Base-by-base conservation (phyloP, 2,888 invertebrate species). In the Ophioninae sp. region DNA sequence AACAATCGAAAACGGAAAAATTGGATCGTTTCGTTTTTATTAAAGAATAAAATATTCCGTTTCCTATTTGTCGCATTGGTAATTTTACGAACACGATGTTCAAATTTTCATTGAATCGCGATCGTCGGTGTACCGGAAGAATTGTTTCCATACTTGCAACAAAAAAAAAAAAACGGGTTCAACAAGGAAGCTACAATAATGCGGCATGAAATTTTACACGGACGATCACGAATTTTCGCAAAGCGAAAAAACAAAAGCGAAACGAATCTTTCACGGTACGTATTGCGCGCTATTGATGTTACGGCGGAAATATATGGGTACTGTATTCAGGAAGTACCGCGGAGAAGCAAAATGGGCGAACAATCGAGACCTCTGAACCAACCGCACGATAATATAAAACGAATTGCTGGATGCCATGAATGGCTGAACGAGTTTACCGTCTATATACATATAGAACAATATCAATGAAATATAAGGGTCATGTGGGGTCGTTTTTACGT, bases 391-490 rank as follows among this genome's bases (percentile, higher is more conserved):
- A 56, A 39, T 39, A 39, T 65, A 39, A 65, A 75, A 37, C 5
- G 22, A 65, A n/a, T 56, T 58, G 64, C 69, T 30, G 23, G 20
- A 22, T 22, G 20, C 20, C 59, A 59, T 22, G 59, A 59, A 59
- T 59, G 20, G 59, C 59, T 59, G 22, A 59, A 59, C 20, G 59
- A 22, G 59, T 59, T 59, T 22, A 59, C 59, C 59, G 59, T 7
- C 9, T 59, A 59, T 59, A 59, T 20, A 22, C 22, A 20, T 59
- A 22, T 59, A 59, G 22, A 41, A 73, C 41, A 69, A 64, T 75
- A 80, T 75, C 80, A 75, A 80, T 69, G 63, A 56, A 56, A 69
- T 64, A 58, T 56, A 20, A 75, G 69, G 69, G 58, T 75, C 58
- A 75, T 41, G 65, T 44, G 59, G 51, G 51, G 20, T 44, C 73